These are phyloP conservation scores for Tuta absoluta DNA, from an alignment of 2,888 invertebrate species.

Conservation along the genomic window DNA sequence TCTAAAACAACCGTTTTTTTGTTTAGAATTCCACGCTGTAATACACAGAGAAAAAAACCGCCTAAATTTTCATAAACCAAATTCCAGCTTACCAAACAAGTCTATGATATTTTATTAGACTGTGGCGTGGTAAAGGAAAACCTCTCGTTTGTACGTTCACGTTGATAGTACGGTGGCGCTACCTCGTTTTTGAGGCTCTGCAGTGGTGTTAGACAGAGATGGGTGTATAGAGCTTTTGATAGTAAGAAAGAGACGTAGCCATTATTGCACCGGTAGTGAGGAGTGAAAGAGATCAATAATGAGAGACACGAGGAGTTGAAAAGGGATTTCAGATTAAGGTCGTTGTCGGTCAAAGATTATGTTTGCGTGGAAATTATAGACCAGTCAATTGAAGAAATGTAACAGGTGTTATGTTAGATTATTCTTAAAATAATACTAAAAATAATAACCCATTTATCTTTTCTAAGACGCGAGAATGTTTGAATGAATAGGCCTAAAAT, in stretches of 20 bases:
- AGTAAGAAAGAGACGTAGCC: slow-evolving; percentile 52
- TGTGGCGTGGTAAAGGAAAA: slow-evolving; percentile 67
- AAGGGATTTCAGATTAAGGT: slow-evolving; percentile 82
- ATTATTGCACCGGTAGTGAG: slow-evolving; percentile 81
- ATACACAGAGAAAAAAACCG: slow-evolving; percentile 15
- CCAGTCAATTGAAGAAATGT: slow-evolving; percentile 26
- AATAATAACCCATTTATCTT: too few relatives aligned
- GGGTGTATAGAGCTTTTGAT: slow-evolving; percentile 41
- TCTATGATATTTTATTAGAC: slow-evolving; percentile 42
- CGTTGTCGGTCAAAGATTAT: slow-evolving; percentile 77
- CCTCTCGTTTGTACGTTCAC: slow-evolving; percentile 69
- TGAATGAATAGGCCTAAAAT: too few relatives aligned
- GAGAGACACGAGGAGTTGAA: slow-evolving; percentile 81
- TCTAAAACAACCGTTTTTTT: slow-evolving; percentile 7
- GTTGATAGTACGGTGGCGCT: slow-evolving; percentile 69
- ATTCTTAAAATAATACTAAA: background rate
- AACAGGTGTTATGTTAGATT: background rate
- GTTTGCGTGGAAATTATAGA: slow-evolving; percentile 60
- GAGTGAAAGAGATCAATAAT: slow-evolving; percentile 82
- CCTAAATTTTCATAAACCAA: slow-evolving; percentile 36
- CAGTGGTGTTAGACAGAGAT: slow-evolving; percentile 71
- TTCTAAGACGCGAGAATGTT: too few relatives aligned
- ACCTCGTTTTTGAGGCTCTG: slow-evolving; percentile 80
- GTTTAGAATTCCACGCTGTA: slow-evolving; percentile 35
- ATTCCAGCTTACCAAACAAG: slow-evolving; percentile 25